Evolutionary conservation across 2,113 vertebrate genomes (phyloP).

Genomic region (Etheostoma spectabile): DNA sequence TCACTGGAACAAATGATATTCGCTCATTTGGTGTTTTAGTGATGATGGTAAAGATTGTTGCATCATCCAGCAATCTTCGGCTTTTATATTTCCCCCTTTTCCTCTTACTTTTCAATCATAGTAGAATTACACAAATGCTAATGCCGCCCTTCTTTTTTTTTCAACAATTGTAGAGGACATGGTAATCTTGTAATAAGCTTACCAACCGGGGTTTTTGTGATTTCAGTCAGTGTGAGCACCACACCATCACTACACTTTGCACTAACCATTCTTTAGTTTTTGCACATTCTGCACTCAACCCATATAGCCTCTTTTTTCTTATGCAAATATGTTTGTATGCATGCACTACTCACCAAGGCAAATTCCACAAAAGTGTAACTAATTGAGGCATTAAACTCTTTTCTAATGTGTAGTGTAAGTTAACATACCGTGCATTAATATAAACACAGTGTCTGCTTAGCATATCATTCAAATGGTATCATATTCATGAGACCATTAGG

Average conservation of each 20-base stretch:
- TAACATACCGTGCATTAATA: too few relatives aligned
- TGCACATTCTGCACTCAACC: too few relatives aligned
- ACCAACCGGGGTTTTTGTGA: background rate
- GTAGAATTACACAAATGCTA: background rate
- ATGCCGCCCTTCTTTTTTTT: background rate
- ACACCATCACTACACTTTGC: too few relatives aligned
- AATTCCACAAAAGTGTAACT: too few relatives aligned
- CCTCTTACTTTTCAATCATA: background rate
- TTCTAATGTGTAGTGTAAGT: background rate
- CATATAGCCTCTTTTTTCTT: too few relatives aligned
- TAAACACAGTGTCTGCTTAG: background rate
- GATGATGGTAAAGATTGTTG: background rate
- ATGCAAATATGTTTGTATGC: too few relatives aligned
- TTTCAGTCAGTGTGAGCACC: constrained; percentile 1
- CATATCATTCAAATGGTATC: too few relatives aligned
- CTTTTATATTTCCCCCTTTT: background rate
- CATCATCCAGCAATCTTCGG: background rate
- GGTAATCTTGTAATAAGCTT: background rate
- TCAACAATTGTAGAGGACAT: background rate
- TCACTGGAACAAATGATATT: background rate
- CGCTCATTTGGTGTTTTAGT: background rate
- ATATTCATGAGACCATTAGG: background rate
- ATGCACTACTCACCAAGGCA: too few relatives aligned
- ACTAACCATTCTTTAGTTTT: too few relatives aligned
- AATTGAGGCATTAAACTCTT: too few relatives aligned